Evolutionary conservation across 2,888 invertebrate species (phyloP).

Genomic region (Drosophila differens): DNA sequence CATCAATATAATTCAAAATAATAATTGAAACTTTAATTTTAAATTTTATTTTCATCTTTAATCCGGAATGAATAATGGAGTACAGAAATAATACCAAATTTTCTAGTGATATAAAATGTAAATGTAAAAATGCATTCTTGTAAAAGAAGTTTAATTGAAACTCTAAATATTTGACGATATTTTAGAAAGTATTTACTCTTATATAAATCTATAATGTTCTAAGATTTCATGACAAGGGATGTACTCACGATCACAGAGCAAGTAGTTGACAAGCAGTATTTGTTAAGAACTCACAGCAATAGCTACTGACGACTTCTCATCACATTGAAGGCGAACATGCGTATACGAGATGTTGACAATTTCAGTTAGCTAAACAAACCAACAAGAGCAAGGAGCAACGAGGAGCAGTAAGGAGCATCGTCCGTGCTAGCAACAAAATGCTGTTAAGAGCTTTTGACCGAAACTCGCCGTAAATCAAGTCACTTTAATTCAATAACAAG

Average conservation of each 20-base stretch:
- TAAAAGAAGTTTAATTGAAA: no score
- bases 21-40: background rate
- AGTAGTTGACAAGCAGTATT: background rate
- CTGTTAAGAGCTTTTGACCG: constrained; percentile 70
- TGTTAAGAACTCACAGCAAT: constrained; percentile 1
- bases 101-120: background rate
- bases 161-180: no score
- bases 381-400: constrained; percentile 4
- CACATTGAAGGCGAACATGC: constrained; percentile 25
- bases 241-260: background rate
- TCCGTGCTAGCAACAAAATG: constrained; percentile 32
- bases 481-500: constrained; percentile 79
- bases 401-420: background rate
- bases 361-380: constrained; percentile 23
- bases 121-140: background rate
- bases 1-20: background rate
- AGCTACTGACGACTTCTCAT: constrained; percentile 1
- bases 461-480: constrained; percentile 76
- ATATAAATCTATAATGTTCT: background rate
- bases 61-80: background rate
- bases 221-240: background rate
- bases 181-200: background rate
- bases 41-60: background rate
- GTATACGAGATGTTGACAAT: constrained; percentile 41
- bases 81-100: background rate